Conservation (phyloP, 2,113 vertebrate genomes). For the human (Homo sapiens) region GRCh38 chr5:145579001-145579500, state of each 20-base stretch:
- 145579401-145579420: constrained; percentile 52
- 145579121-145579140: not conserved
- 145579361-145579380: not conserved
- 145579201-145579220: not conserved
- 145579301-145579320: not conserved
- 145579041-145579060: not conserved
- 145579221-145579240: not conserved
- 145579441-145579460: constrained; percentile 64
- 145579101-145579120: not conserved
- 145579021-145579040: not conserved
- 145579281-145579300: not conserved
- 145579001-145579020: not conserved
- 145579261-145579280: not conserved
- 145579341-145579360: not conserved
- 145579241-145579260: constrained; percentile 10
- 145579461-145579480: constrained; percentile 77
- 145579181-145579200: not conserved
- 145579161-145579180: not conserved
- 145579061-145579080: not conserved
- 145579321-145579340: not conserved
- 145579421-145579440: constrained; percentile 62
- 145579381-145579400: constrained; percentile 35
- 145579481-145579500: constrained; percentile 71
- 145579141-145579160: not conserved
- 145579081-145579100: not conserved